phyloP scores from a whole-genome alignment of 2,113 vertebrate species.

The Hippoglossus stenolepis region DNA sequence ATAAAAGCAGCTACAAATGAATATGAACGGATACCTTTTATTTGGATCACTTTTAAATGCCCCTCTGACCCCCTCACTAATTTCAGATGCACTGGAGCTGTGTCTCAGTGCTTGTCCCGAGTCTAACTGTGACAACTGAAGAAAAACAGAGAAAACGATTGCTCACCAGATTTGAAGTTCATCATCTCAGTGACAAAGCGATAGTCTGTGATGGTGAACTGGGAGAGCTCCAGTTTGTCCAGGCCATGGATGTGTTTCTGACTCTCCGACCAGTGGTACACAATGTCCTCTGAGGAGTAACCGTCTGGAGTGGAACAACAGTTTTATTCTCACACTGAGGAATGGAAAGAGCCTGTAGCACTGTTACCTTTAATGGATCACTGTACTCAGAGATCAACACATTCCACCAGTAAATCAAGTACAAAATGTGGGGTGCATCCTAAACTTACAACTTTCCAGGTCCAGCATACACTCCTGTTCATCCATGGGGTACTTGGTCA shows the following conservation, averaged over 20 bases:
- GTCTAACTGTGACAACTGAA: not conserved
- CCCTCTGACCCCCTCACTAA: not conserved
- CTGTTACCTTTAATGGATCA: not conserved
- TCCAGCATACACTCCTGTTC: slow-evolving; percentile 98
- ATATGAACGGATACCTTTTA: no score
- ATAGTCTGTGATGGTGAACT: slow-evolving; percentile 97
- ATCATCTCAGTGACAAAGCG: slow-evolving; percentile 92
- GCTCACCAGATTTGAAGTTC: slow-evolving; percentile 96
- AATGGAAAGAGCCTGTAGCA: not conserved
- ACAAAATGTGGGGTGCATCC: not conserved
- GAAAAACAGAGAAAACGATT: not conserved
- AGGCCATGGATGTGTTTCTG: slow-evolving; percentile 94
- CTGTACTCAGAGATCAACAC: not conserved
- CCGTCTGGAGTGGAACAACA: slow-evolving; percentile 83
- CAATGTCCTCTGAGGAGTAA: slow-evolving; percentile 96
- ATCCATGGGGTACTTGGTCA: slow-evolving; percentile 98
- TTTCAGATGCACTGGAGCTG: not conserved
- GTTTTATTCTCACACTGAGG: not conserved
- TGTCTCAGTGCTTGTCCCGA: not conserved
- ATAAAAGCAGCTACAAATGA: not conserved
- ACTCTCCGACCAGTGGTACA: slow-evolving; percentile 97
- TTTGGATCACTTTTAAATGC: not conserved
- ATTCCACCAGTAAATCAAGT: not conserved
- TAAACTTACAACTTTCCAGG: slow-evolving; percentile 94
- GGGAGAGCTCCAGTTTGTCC: slow-evolving; percentile 95